Evolutionary conservation across 2,888 invertebrate genomes (phyloP).

Genomic region (Formica aserva): DNA sequence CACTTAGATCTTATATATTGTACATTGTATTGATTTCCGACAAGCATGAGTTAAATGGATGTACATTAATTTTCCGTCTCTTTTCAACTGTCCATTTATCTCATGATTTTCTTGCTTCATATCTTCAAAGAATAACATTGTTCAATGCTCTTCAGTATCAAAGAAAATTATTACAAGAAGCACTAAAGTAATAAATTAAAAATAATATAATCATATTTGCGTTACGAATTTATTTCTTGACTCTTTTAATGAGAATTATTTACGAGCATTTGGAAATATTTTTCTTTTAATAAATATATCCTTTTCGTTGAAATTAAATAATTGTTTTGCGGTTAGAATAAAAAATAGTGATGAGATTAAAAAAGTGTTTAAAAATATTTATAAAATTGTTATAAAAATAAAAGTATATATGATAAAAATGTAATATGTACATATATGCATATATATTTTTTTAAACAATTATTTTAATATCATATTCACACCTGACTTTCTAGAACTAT

Average conservation of each 20-base stretch:
- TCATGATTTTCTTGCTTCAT: conserved; percentile 37
- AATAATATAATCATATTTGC: neutral
- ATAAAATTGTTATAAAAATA: neutral
- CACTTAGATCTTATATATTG: conserved; percentile 66
- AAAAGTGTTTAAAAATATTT: neutral
- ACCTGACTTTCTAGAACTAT: neutral
- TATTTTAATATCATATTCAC: neutral
- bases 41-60: conserved; percentile 59
- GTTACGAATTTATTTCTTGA: conserved; percentile 21
- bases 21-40: conserved; percentile 63
- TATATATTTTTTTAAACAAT: neutral
- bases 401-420: neutral
- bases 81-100: conserved; percentile 65
- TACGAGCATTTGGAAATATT: neutral
- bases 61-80: conserved; percentile 65
- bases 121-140: conserved; percentile 29
- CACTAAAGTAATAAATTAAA: conserved; percentile 24
- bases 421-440: neutral
- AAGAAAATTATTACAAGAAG: conserved; percentile 24
- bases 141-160: conserved; percentile 10
- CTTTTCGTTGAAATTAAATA: neutral
- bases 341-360: neutral
- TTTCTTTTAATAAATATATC: neutral
- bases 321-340: neutral
- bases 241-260: neutral